Evolutionary conservation across 2,797 vertebrate species (phyloP).

Genomic region (Paratrypauchen microcephalus): DNA sequence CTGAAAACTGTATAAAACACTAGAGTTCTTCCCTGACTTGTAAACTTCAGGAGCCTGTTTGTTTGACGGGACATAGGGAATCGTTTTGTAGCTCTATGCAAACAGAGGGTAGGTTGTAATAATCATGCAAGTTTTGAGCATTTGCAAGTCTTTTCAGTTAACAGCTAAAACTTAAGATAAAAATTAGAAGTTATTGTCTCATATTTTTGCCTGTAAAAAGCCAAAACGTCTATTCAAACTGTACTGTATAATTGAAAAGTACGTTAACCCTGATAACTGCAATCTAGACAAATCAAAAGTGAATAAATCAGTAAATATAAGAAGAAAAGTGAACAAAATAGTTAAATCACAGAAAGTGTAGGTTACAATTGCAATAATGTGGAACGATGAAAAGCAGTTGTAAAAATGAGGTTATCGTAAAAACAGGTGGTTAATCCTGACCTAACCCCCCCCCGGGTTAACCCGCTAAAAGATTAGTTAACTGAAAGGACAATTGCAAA

Average conservation of each 20-base stretch:
- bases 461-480: constrained; percentile 65
- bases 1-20: background rate
- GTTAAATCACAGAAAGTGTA: background rate
- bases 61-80: constrained; percentile 17
- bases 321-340: background rate
- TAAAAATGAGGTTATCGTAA: background rate
- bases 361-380: background rate
- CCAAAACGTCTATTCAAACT: background rate
- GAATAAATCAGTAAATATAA: background rate
- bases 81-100: constrained; percentile 55
- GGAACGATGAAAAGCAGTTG: background rate
- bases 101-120: constrained; percentile 73
- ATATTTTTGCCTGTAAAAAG: background rate
- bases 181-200: background rate
- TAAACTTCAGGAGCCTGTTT: background rate
- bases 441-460: constrained; percentile 9
- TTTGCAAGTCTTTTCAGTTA: constrained; percentile 88
- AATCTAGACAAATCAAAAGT: background rate
- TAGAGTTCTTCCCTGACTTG: background rate
- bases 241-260: background rate
- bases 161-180: constrained; percentile 53
- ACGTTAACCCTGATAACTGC: background rate
- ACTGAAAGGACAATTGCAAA: constrained; percentile 87
- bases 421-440: constrained; percentile 40
- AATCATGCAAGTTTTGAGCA: constrained; percentile 81